Conservation (phyloP, 2,797 vertebrate species). For the Rhabdophis nuchalis region DNA sequence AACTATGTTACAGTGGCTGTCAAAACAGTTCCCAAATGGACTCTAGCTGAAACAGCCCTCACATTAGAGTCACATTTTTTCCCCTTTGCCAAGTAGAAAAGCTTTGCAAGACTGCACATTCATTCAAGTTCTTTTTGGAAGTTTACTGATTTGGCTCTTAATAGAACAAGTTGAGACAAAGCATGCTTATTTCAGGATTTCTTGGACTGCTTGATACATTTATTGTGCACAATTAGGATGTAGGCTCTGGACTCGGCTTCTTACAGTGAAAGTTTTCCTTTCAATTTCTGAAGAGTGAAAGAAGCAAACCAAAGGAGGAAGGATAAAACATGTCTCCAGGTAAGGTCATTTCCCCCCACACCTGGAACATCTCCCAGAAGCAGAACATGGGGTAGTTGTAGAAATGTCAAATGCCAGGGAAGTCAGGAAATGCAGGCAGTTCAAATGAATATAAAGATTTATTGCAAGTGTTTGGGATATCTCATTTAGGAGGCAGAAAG, state of each 20-base stretch:
- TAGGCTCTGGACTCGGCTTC: background rate
- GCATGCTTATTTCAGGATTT: conserved; percentile 25
- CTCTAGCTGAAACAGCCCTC: conserved; percentile 34
- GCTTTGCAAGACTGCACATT: conserved; percentile 23
- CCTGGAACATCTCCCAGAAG: background rate
- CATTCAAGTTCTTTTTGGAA: conserved; percentile 28
- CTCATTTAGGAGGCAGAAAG: no score
- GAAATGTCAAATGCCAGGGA: background rate
- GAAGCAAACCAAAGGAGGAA: background rate
- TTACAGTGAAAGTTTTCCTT: background rate
- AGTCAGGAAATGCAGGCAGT: background rate
- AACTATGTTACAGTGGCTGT: conserved; percentile 17
- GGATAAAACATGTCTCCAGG: background rate
- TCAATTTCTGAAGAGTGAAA: background rate
- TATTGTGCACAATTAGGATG: conserved; percentile 36
- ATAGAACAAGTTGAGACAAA: conserved; percentile 18
- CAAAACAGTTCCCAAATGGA: conserved; percentile 33
- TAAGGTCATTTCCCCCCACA: conserved; percentile 7
- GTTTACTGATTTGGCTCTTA: conserved; percentile 20
- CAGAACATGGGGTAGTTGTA: rapidly evolving
- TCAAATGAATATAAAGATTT: background rate
- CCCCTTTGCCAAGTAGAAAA: conserved; percentile 23
- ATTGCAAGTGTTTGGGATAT: no score
- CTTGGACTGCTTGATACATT: conserved; percentile 47
- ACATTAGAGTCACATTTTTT: conserved; percentile 27